Evolutionary conservation across 2,797 vertebrate species (phyloP), one percentile per base, ranked within the genome.

Genomic region (Xenops minutus): DNA sequence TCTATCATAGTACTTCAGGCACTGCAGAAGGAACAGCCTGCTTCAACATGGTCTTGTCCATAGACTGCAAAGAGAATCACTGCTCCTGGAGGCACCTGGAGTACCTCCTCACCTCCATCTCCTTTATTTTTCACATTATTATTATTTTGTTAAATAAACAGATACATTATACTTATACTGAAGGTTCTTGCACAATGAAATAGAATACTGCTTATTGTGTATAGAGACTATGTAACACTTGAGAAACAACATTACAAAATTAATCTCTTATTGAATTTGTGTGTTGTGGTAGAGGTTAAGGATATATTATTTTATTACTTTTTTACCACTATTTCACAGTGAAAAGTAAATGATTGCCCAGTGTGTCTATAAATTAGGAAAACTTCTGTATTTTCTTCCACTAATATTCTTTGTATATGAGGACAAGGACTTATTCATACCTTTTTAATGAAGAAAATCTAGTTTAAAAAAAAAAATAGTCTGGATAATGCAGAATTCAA

Each of bases 51-150:
- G 15, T 32, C 14, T 36, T 41, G 41, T 24, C 14, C n/a, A 41
- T 46, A 29, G 27, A 2, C 37, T 62, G 36, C 41, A 30, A 66
- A 43, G 10, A 55, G 4, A 54, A 9, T 23, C 6, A 44, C 44
- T 44, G 44, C 5, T 22, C 14, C 29, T 55, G 52, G 52, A 55
- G 17, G 17, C 24, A 22, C 21, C 17, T 59, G 30, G 26, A 51
- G 7, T 14, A 36, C 9, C 4, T 55, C 21, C 14, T 74, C 14
- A 7, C 1, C 2, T 32, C 17, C 12, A 43, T 3, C 1, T 39
- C 22, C 1, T 58, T 29, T n/a, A n/a, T 59, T 6, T 37, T 34
- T 51, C 3, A 23, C 12, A 32, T 19, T 48, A 4, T 34, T 54
- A 12, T 36, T 62, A 14, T 39, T 76, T 69, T 88, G 26, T 39